A percentile compares a stretch with the other conserved stretches of the same genome.
phyloP scores from a whole-genome alignment of 2,113 vertebrate species.

The Colistium nudipinnis region DNA sequence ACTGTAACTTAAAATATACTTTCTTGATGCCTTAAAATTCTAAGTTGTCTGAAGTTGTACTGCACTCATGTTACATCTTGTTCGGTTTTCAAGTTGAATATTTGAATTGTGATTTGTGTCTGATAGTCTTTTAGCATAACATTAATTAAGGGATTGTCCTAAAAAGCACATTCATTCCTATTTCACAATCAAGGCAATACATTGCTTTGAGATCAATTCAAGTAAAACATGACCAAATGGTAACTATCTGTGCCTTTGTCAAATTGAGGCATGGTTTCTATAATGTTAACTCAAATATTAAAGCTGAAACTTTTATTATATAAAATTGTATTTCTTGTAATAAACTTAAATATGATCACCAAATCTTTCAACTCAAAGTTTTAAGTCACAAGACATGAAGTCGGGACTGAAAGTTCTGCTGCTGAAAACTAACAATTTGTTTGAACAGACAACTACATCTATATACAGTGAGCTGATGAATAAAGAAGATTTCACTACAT shows the following conservation, averaged over 20 bases:
- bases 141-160: not conserved
- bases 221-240: not conserved
- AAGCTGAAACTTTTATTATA: not conserved
- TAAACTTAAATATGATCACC: constrained; percentile 10
- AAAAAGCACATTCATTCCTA: not conserved
- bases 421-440: constrained; percentile 65
- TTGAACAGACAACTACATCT: constrained; percentile 52
- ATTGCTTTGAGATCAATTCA: not conserved
- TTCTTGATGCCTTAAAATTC: constrained; percentile 69
- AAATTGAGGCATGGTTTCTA: not conserved
- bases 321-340: constrained; percentile 9
- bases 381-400: constrained; percentile 62
- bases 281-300: constrained; percentile 5
- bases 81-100: not conserved
- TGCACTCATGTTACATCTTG: constrained; percentile 18
- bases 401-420: constrained; percentile 45
- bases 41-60: constrained; percentile 52
- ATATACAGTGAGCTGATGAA: constrained; percentile 53
- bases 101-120: not conserved
- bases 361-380: constrained; percentile 60
- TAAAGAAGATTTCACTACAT: constrained; percentile 51
- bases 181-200: not conserved
- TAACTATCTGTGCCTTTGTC: not conserved
- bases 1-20: constrained; percentile 75
- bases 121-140: not conserved